Evolutionary conservation across 2,888 invertebrate genomes (phyloP), one percentile per base, ranked within the genome.

Genomic region (Eilema depressum): DNA sequence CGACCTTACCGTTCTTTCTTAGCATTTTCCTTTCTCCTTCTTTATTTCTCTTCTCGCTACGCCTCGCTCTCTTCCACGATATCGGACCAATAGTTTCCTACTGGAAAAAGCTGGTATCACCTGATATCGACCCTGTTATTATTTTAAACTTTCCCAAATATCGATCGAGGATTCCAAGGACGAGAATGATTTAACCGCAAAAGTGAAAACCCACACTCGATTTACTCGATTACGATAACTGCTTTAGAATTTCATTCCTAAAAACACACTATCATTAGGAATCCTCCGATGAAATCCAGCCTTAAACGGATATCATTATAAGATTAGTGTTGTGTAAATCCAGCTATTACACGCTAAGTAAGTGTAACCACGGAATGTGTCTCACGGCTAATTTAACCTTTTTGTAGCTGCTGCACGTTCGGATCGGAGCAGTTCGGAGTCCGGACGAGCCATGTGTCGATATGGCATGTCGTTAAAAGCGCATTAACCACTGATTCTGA

Each of bases 381-480:
- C 74, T 74, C 81, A 76, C 80, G 75, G 79, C 74, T 81, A 76
- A 83, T 86, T 83, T 84, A 83, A 83, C 85, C 83, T 80, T 41
- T 41, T 25, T 57, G 61, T 61, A 30, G 20, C 17, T 80, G 83
- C 0, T 30, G 26, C 26, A 57, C 68, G 61, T 57, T 47, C n/a
- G 20, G 47, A 66, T 63, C 65, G 60, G 69, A 63, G 47, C 59
- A 63, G 71, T 66, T 66, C 61, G 68, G 69, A 60, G 75, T 66
- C 67, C 61, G 68, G 69, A 60, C 75, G 71, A 74, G 83, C 82
- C 88, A 87, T 88, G 88, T 89, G 88, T 85, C 83, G 84, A 82
- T 85, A 85, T 82, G 81, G 77, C 75, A 79, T 83, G 85, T 91
- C 90, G 90, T 90, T 90, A 89, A 89, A 90, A 89, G 89, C 90